Base-by-base conservation (phyloP, 2,113 vertebrate species). In the Phylloscopus trochilus region DNA sequence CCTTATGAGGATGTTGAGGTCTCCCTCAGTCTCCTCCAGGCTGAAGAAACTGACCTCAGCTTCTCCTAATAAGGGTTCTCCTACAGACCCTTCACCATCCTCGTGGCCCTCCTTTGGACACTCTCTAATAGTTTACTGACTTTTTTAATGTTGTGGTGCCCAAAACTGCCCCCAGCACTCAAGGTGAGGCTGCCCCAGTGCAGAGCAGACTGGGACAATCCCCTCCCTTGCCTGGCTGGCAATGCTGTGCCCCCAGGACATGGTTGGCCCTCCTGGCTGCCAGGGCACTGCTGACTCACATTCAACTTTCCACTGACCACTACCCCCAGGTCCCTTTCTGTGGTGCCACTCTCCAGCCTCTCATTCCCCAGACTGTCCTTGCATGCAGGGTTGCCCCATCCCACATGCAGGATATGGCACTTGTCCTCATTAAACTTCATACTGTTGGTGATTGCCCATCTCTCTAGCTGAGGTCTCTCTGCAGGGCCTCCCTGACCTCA, bases 181-280 rank as follows among this genome's bases (percentile, higher is more conserved):
- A 1, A 56, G 27, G 27, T 46, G 39, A 56, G 13, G 27, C 41
- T 0, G 0, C 15, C 20, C 26, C 16, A 67, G 13, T 10, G 21
- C 62, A 46, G 62, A 37, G 39, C 20, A 80, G 62, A 66, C 9
- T 16, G 7, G 21, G 51, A 46, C 62, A 37, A 46, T 53, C 24
- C 37, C 76, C 11, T 64, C 31, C 47, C 47, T 64, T 23, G 24
- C 39, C 31, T 1, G 0, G 27, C 41, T 67, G 51, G 49, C 1
- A 1, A 44, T 55, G 39, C 70, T 56, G 70, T 55, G 11, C 7
- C 19, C 8, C 15, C 26, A 6, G 31, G 76, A 43, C 37, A 79
- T 2, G 5, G 15, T 6, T 12, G 15, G 41, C 41, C 13, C 51
- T 80, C 33, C 39, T 80, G 62, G 62, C 49, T 80, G 39, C 30